A percentile compares a stretch with the other conserved stretches of the same genome.
Conservation (phyloP, 2,888 invertebrate species). For the Dasysyrphus albostriatus region DNA sequence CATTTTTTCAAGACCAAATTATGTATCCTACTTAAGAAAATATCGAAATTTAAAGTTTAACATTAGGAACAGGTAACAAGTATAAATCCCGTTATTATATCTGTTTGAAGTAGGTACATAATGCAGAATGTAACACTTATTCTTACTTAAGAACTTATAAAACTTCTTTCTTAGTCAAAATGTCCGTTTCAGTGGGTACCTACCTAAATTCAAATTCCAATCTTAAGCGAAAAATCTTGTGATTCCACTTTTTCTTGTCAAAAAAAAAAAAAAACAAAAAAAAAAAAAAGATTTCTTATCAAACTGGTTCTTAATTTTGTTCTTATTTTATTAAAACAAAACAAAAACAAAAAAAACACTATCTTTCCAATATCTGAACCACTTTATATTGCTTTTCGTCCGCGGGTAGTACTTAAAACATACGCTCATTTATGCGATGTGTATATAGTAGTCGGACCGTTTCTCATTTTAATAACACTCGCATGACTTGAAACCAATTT, state of each 20-base stretch:
- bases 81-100: too few relatives aligned
- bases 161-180: neutral
- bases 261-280: neutral
- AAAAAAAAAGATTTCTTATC: constrained; percentile 18
- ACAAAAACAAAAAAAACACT: constrained; percentile 7
- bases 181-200: constrained; percentile 7
- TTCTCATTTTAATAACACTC: constrained; percentile 74
- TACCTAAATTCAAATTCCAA: constrained; percentile 43
- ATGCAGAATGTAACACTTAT: neutral
- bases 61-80: too few relatives aligned
- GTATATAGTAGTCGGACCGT: constrained; percentile 48
- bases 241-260: constrained; percentile 32
- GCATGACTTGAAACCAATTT: constrained; percentile 71
- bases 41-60: too few relatives aligned
- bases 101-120: too few relatives aligned
- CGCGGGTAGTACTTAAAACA: constrained; percentile 36
- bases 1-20: too few relatives aligned
- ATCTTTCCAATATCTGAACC: constrained; percentile 69
- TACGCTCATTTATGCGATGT: constrained; percentile 41
- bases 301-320: constrained; percentile 10
- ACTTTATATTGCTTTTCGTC: constrained; percentile 65
- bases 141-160: neutral
- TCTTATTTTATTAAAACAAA: neutral
- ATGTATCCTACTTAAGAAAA: too few relatives aligned
- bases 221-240: constrained; percentile 55